Base-by-base conservation (phyloP, 2,797 vertebrate species). In the Pagetopsis macropterus region DNA sequence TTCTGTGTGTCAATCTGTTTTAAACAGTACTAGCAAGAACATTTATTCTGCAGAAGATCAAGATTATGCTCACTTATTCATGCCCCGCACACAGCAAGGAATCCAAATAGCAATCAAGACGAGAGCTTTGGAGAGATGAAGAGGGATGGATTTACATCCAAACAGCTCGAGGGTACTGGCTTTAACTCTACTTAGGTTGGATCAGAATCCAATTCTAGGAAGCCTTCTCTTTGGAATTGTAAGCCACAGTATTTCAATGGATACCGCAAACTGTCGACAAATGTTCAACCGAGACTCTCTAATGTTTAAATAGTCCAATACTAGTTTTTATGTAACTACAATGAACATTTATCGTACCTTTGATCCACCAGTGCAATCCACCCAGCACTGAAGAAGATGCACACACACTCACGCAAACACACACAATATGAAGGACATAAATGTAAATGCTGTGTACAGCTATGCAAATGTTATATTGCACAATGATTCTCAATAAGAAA, bases 91-190 rank as follows among this genome's bases (percentile, higher is more conserved):
- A 78, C 71, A 84, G 72, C 67, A 72, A 85, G 68, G 70, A 88
- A 90, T 88, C 85, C 86, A 91, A 91, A 87, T 82, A 89, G 87
- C 86, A 90, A 90, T 93, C 89, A 91, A 84, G 88, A 90, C 51
- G 27, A 89, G 89, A 88, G 92, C 89, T 92, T 88, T 90, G 83
- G 84, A 92, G 88, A 88, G 86, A 88, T 87, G 85, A 85, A 81
- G 82, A 84, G 84, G 88, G 88, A 88, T 85, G 78, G 87, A 91
- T 92, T 93, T 91, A 91, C 84, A 92, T 91, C 87, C 84, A 89
- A 92, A 91, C 87, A 92, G 87, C 88, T 88, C 19, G 72, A 88
- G 89, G 88, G 82, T 81, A 81, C 85, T 85, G 89, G 84, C 84
- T 91, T 91, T 89, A 88, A 87, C 86, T 91, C 82, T 88, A 87